Conservation (phyloP, 2,888 invertebrate species). For the Microctonus hyperodae region DNA sequence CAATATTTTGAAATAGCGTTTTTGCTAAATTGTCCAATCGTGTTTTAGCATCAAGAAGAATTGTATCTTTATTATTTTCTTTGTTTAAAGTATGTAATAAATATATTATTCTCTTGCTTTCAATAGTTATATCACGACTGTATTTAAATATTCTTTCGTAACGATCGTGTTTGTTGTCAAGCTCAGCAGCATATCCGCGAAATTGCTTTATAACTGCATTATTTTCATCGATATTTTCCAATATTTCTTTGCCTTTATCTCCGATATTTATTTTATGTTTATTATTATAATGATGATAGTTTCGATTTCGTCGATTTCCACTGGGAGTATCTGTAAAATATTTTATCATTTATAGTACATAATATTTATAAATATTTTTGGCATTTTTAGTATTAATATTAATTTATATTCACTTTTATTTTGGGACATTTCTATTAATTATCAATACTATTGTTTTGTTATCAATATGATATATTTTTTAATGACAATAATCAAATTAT, state of each 20-base stretch:
- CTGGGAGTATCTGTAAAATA: slow-evolving; percentile 35
- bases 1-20: slow-evolving; percentile 73
- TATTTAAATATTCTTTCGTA: slow-evolving; percentile 84
- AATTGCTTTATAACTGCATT: slow-evolving; percentile 71
- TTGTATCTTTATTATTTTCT: slow-evolving; percentile 66
- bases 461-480: neutral
- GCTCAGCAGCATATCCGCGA: slow-evolving; percentile 69
- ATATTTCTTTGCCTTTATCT: slow-evolving; percentile 62
- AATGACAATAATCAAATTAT: neutral
- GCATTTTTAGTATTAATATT: neutral
- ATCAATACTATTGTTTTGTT: neutral
- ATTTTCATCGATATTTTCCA: slow-evolving; percentile 64
- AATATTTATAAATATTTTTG: too few relatives aligned
- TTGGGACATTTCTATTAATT: neutral
- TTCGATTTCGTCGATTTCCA: slow-evolving; percentile 40
- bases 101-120: slow-evolving; percentile 90
- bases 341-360: too few relatives aligned
- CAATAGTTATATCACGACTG: slow-evolving; percentile 85
- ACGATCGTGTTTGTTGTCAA: slow-evolving; percentile 83
- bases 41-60: slow-evolving; percentile 71
- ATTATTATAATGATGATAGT: slow-evolving; percentile 37
- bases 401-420: neutral
- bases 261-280: slow-evolving; percentile 57
- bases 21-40: slow-evolving; percentile 72
- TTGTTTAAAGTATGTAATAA: slow-evolving; percentile 77